Conservation (phyloP, 2,797 vertebrate species). For the Danionella dracula region DNA sequence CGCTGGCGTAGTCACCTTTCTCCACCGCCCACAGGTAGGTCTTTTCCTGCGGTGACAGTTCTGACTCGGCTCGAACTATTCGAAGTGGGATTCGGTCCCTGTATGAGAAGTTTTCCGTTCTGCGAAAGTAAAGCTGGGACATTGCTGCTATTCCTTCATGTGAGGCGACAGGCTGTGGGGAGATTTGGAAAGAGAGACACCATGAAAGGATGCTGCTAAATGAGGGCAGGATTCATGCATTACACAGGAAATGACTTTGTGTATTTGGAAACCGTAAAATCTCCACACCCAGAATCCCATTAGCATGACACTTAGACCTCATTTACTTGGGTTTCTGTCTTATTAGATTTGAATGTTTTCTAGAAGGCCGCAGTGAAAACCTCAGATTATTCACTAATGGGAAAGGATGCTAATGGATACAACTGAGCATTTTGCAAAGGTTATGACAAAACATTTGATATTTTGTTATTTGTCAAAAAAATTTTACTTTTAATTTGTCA, state of each 20-base stretch:
- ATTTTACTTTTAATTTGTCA: too few species aligned
- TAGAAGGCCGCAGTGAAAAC: conserved; percentile 12
- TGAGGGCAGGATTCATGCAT: conserved; percentile 27
- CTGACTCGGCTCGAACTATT: conserved; percentile 94
- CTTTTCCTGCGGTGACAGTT: conserved; percentile 90
- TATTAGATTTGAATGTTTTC: conserved; percentile 6
- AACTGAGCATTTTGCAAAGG: not conserved
- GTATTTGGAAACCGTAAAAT: conserved; percentile 12
- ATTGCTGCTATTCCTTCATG: conserved; percentile 67
- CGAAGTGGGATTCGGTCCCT: conserved; percentile 94
- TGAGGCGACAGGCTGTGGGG: conserved; percentile 5
- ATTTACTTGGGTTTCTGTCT: conserved; percentile 16
- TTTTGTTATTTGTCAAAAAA: too few species aligned
- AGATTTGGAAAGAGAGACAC: not conserved
- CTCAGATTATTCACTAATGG: conserved; percentile 7
- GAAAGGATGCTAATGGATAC: conserved; percentile 1
- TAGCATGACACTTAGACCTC: conserved; percentile 24
- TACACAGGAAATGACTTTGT: conserved; percentile 31
- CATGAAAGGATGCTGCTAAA: conserved; percentile 14
- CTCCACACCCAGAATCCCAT: conserved; percentile 34
- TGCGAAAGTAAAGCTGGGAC: conserved; percentile 96
- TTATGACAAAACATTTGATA: not conserved
- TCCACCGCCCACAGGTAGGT: conserved; percentile 92
- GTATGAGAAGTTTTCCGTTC: conserved; percentile 84
- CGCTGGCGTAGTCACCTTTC: conserved; percentile 92